These are phyloP conservation scores for Tetramorium parvispinum DNA, from an alignment of 1,140 invertebrate genomes.

Conservation along the genomic window DNA sequence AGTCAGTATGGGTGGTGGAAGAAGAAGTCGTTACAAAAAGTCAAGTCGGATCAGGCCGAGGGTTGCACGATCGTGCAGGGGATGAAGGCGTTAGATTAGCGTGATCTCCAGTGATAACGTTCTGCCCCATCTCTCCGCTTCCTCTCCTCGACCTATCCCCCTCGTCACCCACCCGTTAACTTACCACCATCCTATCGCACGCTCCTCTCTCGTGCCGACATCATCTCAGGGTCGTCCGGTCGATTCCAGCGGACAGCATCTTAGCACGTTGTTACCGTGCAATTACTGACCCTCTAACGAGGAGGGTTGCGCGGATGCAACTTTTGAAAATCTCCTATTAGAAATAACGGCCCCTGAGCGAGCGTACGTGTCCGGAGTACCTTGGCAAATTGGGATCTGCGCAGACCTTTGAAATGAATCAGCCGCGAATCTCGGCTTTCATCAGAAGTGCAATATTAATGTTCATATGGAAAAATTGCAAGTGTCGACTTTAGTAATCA, in stretches of 20 bases:
- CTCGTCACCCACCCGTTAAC: conserved; percentile 55
- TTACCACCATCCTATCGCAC: conserved; percentile 10
- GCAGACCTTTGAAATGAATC: conserved; percentile 61
- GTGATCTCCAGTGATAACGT: conserved; percentile 85
- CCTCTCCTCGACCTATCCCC: conserved; percentile 51
- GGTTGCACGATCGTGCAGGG: conserved; percentile 72
- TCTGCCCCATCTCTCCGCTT: conserved; percentile 65
- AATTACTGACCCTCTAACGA: conserved; percentile 79
- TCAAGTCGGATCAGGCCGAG: conserved; percentile 80
- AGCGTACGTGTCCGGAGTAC: conserved; percentile 75
- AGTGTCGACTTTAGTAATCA: not conserved
- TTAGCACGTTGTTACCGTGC: conserved; percentile 80
- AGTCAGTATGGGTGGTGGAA: conserved; percentile 49
- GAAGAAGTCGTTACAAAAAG: conserved; percentile 83
- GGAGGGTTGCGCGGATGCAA: conserved; percentile 77
- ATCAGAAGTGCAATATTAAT: conserved; percentile 45
- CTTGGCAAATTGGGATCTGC: conserved; percentile 77
- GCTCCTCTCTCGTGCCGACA: conserved; percentile 37
- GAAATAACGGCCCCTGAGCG: conserved; percentile 81
- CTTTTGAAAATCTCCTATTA: conserved; percentile 85
- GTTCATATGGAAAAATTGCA: conserved; percentile 22
- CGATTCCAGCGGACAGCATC: conserved; percentile 65
- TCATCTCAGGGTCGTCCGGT: conserved; percentile 36
- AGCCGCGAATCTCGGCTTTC: conserved; percentile 55
- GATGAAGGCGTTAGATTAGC: conserved; percentile 84